These are phyloP conservation scores for Fistularia commersonii DNA, from an alignment of 2,797 vertebrate species.

Conservation along the genomic window DNA sequence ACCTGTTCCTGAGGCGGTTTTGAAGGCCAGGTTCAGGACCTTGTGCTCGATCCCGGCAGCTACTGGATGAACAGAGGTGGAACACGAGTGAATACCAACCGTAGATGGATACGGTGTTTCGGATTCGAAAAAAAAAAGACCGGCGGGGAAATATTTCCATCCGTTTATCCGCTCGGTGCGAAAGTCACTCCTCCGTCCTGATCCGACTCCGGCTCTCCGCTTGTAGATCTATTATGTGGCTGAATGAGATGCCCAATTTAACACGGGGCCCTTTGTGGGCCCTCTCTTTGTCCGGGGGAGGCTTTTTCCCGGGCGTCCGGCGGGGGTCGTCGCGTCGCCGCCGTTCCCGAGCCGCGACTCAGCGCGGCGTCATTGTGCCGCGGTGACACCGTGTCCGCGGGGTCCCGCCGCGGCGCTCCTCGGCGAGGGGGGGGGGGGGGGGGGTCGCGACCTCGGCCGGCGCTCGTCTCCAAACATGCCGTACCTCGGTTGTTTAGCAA, in stretches of 20 bases:
- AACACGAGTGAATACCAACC: too few species aligned
- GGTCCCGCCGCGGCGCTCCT: conserved; percentile 76
- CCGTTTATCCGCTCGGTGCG: too few species aligned
- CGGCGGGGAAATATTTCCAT: too few species aligned
- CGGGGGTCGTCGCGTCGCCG: conserved; percentile 61
- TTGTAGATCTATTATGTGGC: conserved; percentile 72
- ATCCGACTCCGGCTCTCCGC: too few species aligned
- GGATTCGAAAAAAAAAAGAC: too few species aligned
- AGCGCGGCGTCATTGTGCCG: conserved; percentile 61
- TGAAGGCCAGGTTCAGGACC: too few species aligned
- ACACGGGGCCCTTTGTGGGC: conserved; percentile 72
- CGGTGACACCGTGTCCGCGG: conserved; percentile 71
- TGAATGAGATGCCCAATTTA: conserved; percentile 82
- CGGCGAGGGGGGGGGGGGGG: conserved; percentile 68
- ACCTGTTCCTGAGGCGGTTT: too few species aligned
- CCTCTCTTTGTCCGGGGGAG: conserved; percentile 62
- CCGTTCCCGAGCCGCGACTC: conserved; percentile 56
- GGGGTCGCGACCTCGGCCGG: conserved; percentile 66
- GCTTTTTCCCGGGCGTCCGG: conserved; percentile 66
- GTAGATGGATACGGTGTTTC: too few species aligned
- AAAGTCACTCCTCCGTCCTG: too few species aligned
- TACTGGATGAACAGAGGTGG: too few species aligned
- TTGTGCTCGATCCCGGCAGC: too few species aligned
- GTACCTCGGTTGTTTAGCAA: conserved; percentile 75
- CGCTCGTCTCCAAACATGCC: conserved; percentile 71